Base-by-base conservation (phyloP, 2,888 invertebrate genomes). In the Candidula unifasciata region DNA sequence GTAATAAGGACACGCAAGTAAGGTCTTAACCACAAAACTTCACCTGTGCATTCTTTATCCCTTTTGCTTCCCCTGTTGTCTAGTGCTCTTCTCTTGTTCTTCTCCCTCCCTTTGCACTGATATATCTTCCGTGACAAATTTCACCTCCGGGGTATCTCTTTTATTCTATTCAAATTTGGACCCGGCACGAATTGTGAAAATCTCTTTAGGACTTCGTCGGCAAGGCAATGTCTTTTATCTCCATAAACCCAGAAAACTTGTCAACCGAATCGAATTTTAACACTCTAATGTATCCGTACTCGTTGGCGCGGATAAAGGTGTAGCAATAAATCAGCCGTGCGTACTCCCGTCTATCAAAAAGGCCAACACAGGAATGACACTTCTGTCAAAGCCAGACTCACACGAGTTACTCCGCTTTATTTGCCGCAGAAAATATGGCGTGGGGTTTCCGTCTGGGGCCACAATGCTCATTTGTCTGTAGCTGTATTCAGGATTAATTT, bases 391-490 rank as follows among this genome's bases (percentile, higher is more conserved):
- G 78, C 78, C 21, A 33, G 16, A 78, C 78, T 78, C 78, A 64
- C 78, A 64, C 64, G 60, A 78, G 78, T 78, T 64, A 78, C 60
- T 64, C n/a, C 78, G 78, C 64, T 78, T 78, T 78, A 78, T 78
- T 37, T 78, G 74, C 57, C 33, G 1, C 0, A 37, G 24, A 64
- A 78, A 78, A 78, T 54, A 74, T 76, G 76, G 35, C 64, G 60
- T n/a, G n/a, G 64, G 30, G 33, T 37, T 64, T 64, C 64, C 78
- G 78, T 37, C 64, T 35, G 37, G 78, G 77, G 24, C 21, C 35
- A 64, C 33, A 30, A 52, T 44, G 30, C n/a, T 44, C 52, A 13
- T 44, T n/a, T 74, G 18, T 60, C 60, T 21, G n/a, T 60, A 44
- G 44, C 13, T 44, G 44, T 44, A 44, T 44, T 44, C 44, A 44